phyloP scores from a whole-genome alignment of 2,797 vertebrate species.

The Anomalospiza imberbis region DNA sequence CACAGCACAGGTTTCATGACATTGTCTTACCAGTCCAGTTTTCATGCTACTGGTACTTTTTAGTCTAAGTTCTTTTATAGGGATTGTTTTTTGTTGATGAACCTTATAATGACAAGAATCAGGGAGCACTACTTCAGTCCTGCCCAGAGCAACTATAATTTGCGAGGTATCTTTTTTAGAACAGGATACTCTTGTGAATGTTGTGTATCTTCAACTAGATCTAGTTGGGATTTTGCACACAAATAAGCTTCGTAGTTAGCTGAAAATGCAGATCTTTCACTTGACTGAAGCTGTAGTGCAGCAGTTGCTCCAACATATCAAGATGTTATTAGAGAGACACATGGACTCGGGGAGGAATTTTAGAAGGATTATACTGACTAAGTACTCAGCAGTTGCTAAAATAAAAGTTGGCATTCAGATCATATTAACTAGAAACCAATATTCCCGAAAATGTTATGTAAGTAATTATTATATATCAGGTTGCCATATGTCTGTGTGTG shows the following conservation, averaged over 20 bases:
- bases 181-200: neutral
- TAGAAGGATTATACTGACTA: slow-evolving; percentile 29
- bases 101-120: neutral
- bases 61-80: neutral
- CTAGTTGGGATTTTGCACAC: neutral
- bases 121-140: neutral
- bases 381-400: slow-evolving; percentile 31
- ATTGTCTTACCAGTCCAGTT: neutral
- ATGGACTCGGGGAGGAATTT: neutral
- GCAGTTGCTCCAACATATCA: slow-evolving; percentile 64
- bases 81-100: neutral
- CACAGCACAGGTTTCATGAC: neutral
- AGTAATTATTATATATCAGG: neutral
- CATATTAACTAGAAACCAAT: neutral
- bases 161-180: neutral
- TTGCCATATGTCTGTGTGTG: neutral
- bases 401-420: slow-evolving; percentile 10
- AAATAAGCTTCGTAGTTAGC: neutral
- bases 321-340: slow-evolving; percentile 65
- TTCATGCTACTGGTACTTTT: neutral
- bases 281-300: slow-evolving; percentile 54
- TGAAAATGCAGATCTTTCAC: slow-evolving; percentile 31
- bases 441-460: neutral
- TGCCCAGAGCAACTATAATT: neutral
- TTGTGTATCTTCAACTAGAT: neutral